Evolutionary conservation across 2,113 vertebrate species (phyloP).

Genomic region (Elachura formosa): DNA sequence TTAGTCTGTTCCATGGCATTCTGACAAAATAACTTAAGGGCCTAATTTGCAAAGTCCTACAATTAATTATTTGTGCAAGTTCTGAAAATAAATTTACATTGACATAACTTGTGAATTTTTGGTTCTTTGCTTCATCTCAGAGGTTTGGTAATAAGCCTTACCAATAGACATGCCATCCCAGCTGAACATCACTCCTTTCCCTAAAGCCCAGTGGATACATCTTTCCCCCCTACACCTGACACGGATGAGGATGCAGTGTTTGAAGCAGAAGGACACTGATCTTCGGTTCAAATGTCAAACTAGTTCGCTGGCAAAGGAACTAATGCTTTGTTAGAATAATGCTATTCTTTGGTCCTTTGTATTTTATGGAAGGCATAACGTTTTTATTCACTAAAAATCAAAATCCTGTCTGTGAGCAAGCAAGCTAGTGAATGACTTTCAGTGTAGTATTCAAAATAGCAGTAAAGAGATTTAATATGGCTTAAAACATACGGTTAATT

Average conservation of each 20-base stretch:
- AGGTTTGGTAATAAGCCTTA: conserved; percentile 81
- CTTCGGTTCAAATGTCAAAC: conserved; percentile 5
- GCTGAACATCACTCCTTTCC: conserved; percentile 53
- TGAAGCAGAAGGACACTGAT: conserved; percentile 29
- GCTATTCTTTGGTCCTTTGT: conserved; percentile 77
- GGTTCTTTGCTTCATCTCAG: conserved; percentile 75
- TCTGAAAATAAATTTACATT: conserved; percentile 66
- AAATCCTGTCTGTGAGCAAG: conserved; percentile 59
- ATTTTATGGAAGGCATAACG: conserved; percentile 74
- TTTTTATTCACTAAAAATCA: conserved; percentile 53
- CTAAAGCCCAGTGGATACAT: conserved; percentile 23
- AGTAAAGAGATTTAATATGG: conserved; percentile 63
- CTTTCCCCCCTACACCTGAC: conserved; percentile 15
- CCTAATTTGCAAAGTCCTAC: conserved; percentile 68
- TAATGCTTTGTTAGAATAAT: conserved; percentile 63
- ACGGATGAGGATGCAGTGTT: conserved; percentile 33
- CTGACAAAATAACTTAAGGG: conserved; percentile 72
- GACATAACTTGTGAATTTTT: conserved; percentile 71
- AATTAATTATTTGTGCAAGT: conserved; percentile 69
- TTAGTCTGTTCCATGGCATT: conserved; percentile 66
- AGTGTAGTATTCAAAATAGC: conserved; percentile 56
- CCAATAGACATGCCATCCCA: conserved; percentile 69
- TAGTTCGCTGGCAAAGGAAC: conserved; percentile 38
- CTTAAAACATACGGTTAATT: conserved; percentile 66
- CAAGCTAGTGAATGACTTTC: conserved; percentile 63